Percentiles rank a stretch among this genome's conserved stretches.
Evolutionary conservation across 64 coral and sea anemone genomes (phyloP).

Genomic region (Actinia equina): DNA sequence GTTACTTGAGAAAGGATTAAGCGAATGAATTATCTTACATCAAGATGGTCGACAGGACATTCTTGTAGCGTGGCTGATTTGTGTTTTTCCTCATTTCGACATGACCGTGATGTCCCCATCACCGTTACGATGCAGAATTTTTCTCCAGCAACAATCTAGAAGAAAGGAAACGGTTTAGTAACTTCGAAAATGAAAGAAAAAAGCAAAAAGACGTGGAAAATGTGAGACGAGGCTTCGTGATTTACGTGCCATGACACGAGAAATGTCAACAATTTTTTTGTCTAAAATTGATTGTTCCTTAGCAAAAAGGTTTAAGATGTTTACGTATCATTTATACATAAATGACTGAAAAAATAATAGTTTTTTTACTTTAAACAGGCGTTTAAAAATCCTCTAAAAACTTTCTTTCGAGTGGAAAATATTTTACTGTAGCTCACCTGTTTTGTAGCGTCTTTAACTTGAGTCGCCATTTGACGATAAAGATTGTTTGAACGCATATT

Average conservation of each 20-base stretch:
- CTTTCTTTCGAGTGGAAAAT: neutral
- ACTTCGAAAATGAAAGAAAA: neutral
- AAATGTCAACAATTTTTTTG: neutral
- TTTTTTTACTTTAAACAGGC: neutral
- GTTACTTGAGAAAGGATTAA: too few species aligned
- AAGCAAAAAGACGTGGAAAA: neutral
- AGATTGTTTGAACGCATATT: constrained; percentile 89
- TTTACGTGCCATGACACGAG: neutral
- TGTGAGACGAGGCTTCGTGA: neutral
- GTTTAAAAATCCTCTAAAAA: neutral
- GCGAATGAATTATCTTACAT: constrained; percentile 31
- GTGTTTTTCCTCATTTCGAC: constrained; percentile 79
- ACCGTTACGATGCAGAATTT: constrained; percentile 76
- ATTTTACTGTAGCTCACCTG: constrained; percentile 51
- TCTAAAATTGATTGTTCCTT: too few species aligned
- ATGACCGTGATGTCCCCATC: constrained; percentile 61
- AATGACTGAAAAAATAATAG: too few species aligned
- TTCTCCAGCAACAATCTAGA: constrained; percentile 76
- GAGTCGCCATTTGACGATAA: constrained; percentile 71
- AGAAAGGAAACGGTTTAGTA: neutral
- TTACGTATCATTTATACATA: neutral
- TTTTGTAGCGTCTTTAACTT: constrained; percentile 73
- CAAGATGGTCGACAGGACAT: constrained; percentile 72
- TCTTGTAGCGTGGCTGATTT: constrained; percentile 52
- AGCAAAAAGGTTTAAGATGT: neutral